Evolutionary conservation across 2,797 vertebrate species (phyloP).

Genomic region (Alosa sapidissima): DNA sequence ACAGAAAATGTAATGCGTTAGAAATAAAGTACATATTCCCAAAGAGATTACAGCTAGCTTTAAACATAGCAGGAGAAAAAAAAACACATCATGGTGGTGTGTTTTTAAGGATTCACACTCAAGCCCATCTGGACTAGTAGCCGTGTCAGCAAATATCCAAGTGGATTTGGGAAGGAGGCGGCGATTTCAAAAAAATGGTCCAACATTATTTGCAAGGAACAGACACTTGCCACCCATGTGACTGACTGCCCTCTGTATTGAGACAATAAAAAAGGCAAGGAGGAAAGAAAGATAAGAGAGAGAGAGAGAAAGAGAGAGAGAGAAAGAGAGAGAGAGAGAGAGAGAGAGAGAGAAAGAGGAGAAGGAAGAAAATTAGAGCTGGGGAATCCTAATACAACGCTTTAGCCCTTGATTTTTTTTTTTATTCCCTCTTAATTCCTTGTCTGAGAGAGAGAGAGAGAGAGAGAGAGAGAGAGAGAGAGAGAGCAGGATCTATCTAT

Average conservation of each 20-base stretch:
- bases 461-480: constrained; percentile 30
- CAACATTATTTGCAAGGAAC: constrained; percentile 47
- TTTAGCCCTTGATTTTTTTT: constrained; percentile 33
- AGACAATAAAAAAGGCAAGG: constrained; percentile 17
- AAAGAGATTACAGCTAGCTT: constrained; percentile 12
- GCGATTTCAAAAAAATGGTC: constrained; percentile 35
- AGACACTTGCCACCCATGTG: constrained; percentile 36
- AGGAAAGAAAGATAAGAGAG: neutral
- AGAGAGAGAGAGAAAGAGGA: neutral
- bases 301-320: neutral
- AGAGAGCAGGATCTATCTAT: constrained; percentile 44
- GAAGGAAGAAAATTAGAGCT: constrained; percentile 28
- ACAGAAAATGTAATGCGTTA: neutral
- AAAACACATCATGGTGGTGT: neutral
- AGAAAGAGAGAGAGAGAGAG: neutral
- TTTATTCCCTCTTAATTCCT: constrained; percentile 45
- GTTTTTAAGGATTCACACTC: constrained; percentile 8
- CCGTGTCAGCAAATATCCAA: constrained; percentile 41
- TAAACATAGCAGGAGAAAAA: neutral
- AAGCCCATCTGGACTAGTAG: constrained; percentile 29
- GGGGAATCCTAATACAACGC: constrained; percentile 39
- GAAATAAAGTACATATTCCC: neutral
- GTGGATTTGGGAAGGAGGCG: constrained; percentile 33
- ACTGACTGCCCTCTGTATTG: constrained; percentile 20
- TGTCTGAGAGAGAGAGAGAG: constrained; percentile 41